Evolutionary conservation across 2,888 invertebrate genomes (phyloP).

Genomic region (Mythimna ferrago): DNA sequence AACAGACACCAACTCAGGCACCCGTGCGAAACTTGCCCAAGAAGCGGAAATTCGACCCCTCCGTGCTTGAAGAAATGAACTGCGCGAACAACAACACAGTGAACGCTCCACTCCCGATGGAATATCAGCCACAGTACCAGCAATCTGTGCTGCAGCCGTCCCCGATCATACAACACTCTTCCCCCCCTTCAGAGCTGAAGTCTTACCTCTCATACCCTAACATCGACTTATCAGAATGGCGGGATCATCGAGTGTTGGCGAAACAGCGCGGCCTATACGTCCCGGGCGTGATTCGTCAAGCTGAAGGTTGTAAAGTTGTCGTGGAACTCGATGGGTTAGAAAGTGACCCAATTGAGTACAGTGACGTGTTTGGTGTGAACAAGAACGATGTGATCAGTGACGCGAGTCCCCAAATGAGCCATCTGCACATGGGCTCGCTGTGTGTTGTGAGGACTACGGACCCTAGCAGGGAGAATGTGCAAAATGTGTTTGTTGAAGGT

Average conservation of each 20-base stretch:
- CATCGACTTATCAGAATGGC: slow-evolving; percentile 98
- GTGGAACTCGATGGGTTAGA: slow-evolving; percentile 96
- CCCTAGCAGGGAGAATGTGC: slow-evolving; percentile 90
- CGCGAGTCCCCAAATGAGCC: slow-evolving; percentile 96
- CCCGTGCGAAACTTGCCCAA: slow-evolving; percentile 96
- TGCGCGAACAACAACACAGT: slow-evolving; percentile 85
- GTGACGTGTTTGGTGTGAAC: slow-evolving; percentile 94
- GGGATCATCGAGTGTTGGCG: slow-evolving; percentile 97
- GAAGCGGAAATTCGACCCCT: slow-evolving; percentile 96
- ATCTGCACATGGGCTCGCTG: slow-evolving; percentile 94
- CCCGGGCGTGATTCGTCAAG: slow-evolving; percentile 96
- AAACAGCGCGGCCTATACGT: slow-evolving; percentile 95
- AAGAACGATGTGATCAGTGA: slow-evolving; percentile 98
- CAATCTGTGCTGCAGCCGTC: slow-evolving; percentile 82
- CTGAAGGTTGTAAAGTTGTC: slow-evolving; percentile 93
- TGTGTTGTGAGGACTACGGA: slow-evolving; percentile 95
- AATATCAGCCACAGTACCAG: slow-evolving; percentile 78
- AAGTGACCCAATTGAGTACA: slow-evolving; percentile 93
- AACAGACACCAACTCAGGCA: slow-evolving; percentile 87
- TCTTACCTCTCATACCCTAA: slow-evolving; percentile 88
- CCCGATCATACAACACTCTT: slow-evolving; percentile 85
- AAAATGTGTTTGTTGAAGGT: slow-evolving; percentile 96
- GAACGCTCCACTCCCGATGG: slow-evolving; percentile 73
- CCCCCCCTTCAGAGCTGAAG: slow-evolving; percentile 91
- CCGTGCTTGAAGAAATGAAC: slow-evolving; percentile 93